A percentile compares a stretch with the other conserved stretches of the same genome.
Evolutionary conservation across 1,140 invertebrate species (phyloP).

Genomic region (Brachionus rubens): DNA sequence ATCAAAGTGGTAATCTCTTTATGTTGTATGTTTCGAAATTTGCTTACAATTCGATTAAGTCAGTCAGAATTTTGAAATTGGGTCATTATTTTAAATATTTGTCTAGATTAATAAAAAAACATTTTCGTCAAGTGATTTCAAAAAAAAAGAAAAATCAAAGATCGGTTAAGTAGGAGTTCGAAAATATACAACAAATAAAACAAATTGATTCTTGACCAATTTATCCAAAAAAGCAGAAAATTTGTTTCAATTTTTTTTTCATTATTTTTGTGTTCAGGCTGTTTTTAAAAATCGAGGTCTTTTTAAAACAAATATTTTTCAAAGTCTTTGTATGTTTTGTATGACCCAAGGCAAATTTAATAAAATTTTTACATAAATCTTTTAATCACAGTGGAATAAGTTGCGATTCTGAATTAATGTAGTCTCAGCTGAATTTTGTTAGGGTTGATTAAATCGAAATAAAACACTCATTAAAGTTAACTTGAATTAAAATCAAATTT

Average conservation of each 20-base stretch:
- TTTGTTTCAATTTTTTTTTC: background rate
- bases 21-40: too few species aligned
- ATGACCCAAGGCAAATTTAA: too few species aligned
- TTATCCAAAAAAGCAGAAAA: slow-evolving; percentile 30
- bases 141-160: background rate
- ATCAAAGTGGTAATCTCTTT: too few species aligned
- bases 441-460: too few species aligned
- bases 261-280: background rate
- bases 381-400: too few species aligned
- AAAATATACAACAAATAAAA: slow-evolving; percentile 7
- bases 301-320: background rate
- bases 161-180: slow-evolving; percentile 17
- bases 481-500: too few species aligned
- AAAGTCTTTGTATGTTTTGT: background rate
- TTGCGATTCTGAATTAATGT: too few species aligned
- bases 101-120: slow-evolving; percentile 23
- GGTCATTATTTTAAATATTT: slow-evolving; percentile 21
- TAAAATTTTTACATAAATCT: too few species aligned
- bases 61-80: too few species aligned
- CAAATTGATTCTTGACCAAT: slow-evolving; percentile 33
- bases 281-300: slow-evolving; percentile 16
- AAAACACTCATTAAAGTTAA: too few species aligned
- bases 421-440: too few species aligned
- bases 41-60: too few species aligned
- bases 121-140: background rate